These are phyloP conservation scores for Crepidodera aurea DNA, from an alignment of 2,888 invertebrate species.

Conservation along the genomic window DNA sequence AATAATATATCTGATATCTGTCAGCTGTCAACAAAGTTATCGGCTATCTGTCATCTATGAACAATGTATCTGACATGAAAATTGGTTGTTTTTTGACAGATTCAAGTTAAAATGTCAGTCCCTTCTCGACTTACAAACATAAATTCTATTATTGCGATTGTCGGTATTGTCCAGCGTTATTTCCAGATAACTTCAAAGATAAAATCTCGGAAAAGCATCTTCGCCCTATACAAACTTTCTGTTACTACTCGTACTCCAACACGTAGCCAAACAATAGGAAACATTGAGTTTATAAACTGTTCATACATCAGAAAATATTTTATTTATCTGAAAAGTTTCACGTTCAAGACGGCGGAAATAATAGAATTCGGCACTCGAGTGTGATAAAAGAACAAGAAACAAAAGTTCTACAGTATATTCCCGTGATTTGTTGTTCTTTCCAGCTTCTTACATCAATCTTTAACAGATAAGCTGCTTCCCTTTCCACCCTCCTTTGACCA, in stretches of 20 bases:
- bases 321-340: conserved; percentile 35
- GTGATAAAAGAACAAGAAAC: conserved; percentile 34
- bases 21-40: no score
- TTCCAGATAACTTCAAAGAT: no score
- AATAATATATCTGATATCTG: no score
- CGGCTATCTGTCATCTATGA: no score
- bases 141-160: no score
- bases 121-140: no score
- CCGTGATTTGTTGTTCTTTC: conserved; percentile 37
- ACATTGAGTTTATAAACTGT: conserved; percentile 28
- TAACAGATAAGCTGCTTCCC: conserved; percentile 29
- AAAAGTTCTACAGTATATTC: conserved; percentile 29
- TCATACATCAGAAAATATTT: conserved; percentile 37
- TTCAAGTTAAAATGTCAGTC: no score
- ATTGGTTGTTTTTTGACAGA: no score
- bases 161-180: no score
- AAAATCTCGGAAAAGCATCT: no score
- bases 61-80: no score
- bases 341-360: conserved; percentile 34
- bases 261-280: neutral
- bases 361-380: conserved; percentile 33
- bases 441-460: conserved; percentile 33
- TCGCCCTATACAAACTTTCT: neutral
- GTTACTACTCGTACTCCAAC: neutral
- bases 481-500: conserved; percentile 12